Conservation (phyloP, 92 coral and sea anemone species). For the Phenganax marumi region DNA sequence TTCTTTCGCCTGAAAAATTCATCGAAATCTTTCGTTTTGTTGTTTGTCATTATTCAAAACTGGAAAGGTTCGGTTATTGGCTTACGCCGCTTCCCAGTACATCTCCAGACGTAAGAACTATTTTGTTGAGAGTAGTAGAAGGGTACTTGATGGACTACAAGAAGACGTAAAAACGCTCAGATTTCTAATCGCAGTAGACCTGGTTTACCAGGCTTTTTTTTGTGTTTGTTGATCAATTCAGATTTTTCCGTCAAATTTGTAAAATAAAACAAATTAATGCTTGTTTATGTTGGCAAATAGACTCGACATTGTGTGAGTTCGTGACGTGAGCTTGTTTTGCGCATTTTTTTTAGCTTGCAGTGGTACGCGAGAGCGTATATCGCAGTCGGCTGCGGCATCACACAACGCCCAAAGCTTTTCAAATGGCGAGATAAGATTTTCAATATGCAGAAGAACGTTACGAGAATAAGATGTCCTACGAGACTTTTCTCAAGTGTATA, state of each 20-base stretch:
- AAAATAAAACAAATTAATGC: not conserved
- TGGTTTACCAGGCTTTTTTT: not conserved
- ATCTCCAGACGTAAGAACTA: not conserved
- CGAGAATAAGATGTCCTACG: not conserved
- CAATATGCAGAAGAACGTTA: not conserved
- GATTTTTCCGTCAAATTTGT: not conserved
- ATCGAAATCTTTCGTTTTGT: too few species aligned
- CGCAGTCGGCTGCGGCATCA: constrained; percentile 2
- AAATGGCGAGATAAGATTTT: constrained; percentile 10
- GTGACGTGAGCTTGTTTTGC: not conserved
- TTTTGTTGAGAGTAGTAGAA: not conserved
- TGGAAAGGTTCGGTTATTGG: not conserved
- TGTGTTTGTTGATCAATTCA: not conserved
- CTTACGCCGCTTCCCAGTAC: too few species aligned
- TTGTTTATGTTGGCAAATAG: not conserved
- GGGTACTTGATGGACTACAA: not conserved
- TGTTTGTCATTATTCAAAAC: not conserved
- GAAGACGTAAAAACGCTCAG: too few species aligned
- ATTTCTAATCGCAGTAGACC: not conserved
- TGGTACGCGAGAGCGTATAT: not conserved
- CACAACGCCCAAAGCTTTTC: constrained; percentile 30
- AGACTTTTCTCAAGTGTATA: too few species aligned
- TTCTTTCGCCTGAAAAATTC: not conserved
- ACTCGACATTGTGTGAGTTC: not conserved
- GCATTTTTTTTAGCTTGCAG: not conserved